Conservation (phyloP, 2,888 invertebrate species). For the Lasius platythorax region DNA sequence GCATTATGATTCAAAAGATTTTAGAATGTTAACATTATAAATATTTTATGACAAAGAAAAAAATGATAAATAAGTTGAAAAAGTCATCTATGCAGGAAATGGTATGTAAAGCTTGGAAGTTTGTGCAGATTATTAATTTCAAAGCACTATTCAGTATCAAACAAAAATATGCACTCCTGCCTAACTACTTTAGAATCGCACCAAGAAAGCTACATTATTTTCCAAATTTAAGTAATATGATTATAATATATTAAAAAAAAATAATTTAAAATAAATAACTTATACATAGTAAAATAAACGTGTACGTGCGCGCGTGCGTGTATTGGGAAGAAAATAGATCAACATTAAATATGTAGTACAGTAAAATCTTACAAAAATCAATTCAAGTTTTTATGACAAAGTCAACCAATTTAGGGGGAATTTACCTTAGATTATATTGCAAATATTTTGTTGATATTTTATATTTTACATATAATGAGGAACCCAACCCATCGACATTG, state of each 20-base stretch:
- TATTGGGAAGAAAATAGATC: not conserved
- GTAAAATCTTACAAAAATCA: not conserved
- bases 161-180: not conserved
- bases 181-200: not conserved
- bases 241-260: not conserved
- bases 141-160: not conserved
- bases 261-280: not conserved
- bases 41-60: not conserved
- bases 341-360: constrained; percentile 1
- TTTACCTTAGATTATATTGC: not conserved
- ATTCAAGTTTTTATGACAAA: not conserved
- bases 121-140: not conserved
- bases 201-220: not conserved
- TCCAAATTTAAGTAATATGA: not conserved
- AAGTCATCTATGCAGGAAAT: not conserved
- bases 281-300: not conserved
- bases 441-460: constrained; percentile 39
- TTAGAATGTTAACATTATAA: not conserved
- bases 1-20: not conserved
- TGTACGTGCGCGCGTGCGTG: too few species aligned
- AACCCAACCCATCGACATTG: constrained; percentile 72
- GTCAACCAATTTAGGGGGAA: not conserved
- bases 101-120: not conserved
- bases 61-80: not conserved
- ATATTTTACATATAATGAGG: constrained; percentile 48